phyloP scores from a whole-genome alignment of 2,888 invertebrate species.

The Eucera pruinosa region DNA sequence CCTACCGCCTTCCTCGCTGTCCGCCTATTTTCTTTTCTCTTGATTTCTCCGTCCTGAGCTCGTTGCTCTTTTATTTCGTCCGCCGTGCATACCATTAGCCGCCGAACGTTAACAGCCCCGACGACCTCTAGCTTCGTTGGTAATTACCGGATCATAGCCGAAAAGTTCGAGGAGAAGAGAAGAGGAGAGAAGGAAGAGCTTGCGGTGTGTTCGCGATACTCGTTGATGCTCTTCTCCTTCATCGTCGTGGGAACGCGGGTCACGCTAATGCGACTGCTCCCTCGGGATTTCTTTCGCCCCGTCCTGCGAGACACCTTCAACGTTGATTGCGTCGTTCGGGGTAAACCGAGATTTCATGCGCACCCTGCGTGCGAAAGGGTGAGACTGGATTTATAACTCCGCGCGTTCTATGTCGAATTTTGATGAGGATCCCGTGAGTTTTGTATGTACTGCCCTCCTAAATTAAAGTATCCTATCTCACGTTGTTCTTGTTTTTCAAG shows the following conservation, averaged over 20 bases:
- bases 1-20: slow-evolving; percentile 14
- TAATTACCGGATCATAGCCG: slow-evolving; percentile 80
- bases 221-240: slow-evolving; percentile 18
- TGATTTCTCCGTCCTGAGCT: slow-evolving; percentile 72
- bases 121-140: slow-evolving; percentile 77
- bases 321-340: slow-evolving; percentile 18
- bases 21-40: slow-evolving; percentile 73
- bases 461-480: background rate
- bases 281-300: slow-evolving; percentile 33
- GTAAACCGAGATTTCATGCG: slow-evolving; percentile 19
- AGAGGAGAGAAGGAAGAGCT: background rate
- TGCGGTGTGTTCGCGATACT: slow-evolving; percentile 54
- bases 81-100: slow-evolving; percentile 80
- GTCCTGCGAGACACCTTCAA: slow-evolving; percentile 2
- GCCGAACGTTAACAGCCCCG: slow-evolving; percentile 78
- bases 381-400: background rate
- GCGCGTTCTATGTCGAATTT: background rate
- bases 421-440: background rate
- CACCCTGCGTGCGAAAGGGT: slow-evolving; percentile 2
- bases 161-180: slow-evolving; percentile 60
- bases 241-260: slow-evolving; percentile 63
- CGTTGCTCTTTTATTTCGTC: slow-evolving; percentile 71
- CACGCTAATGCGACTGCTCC: slow-evolving; percentile 46
- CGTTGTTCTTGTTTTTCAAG: background rate
- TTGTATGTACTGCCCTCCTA: too few relatives aligned